Evolutionary conservation across 2,113 vertebrate genomes (phyloP), one percentile per base, ranked within the genome.

Genomic region (Choloepus hoffmanni): DNA sequence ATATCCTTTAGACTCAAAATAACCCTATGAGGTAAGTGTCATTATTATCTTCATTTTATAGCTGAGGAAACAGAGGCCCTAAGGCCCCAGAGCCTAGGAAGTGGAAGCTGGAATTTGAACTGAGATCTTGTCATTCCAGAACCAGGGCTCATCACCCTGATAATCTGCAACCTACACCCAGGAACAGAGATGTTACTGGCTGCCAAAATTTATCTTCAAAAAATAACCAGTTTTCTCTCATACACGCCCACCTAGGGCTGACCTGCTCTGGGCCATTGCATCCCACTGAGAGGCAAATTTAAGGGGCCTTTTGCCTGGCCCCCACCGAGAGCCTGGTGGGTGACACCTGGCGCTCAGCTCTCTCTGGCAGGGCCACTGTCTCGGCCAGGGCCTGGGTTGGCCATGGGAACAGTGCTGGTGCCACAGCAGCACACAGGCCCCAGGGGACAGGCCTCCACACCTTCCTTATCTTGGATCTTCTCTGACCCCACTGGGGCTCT

Each of bases 381-480:
- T 74, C 40, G 43, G 70, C 70, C 40, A 73, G 36, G 11, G 24
- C 73, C 40, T 14, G 6, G 13, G 24, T 16, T 9, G 58, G 77
- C 84, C 24, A 15, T 60, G 10, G 67, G 48, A 70, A 62, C 16
- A 10, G 48, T 48, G 9, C 50, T 10, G 1, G 36, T 60, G 21
- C 30, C 24, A 24, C 28, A 12, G 63, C 2, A 3, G 58, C 5
- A 15, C 15, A 7, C 15, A 0, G 0, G 36, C 55, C 30, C 79
- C 48, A 24, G 86, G 18, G 62, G 26, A 43, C 81, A 18, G 24
- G 63, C 26, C 65, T 16, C 28, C 19, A 15, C 10, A 53, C 24
- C n/a, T 86, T 9, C 48, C 23, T 14, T n/a, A 43, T 63, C 72
- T 9, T 82, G 58, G 78, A 7, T 19, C 36, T 4, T 4, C 26